Evolutionary conservation across 2,113 vertebrate species (phyloP), one percentile per base, ranked within the genome.

Genomic region (Axis porcinus): DNA sequence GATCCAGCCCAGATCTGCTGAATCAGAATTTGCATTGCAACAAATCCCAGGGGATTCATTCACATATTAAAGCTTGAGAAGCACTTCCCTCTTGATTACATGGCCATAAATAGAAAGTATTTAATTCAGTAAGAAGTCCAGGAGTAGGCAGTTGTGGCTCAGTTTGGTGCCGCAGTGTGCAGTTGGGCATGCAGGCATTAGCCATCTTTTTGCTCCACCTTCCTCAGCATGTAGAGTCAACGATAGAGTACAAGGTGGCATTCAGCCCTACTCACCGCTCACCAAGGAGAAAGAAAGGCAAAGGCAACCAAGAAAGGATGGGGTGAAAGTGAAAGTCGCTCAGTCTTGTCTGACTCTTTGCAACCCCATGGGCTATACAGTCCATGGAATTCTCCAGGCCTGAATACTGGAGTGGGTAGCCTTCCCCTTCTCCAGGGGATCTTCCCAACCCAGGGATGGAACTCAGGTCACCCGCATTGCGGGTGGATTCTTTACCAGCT

Each of bases 1-100:
- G 7, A 5, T 30, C 23, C 12, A 91, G 8, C 2, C 10, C 8
- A 94, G 21, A 92, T 14, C 33, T 87, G 52, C 9, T 10, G 27
- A 92, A 87, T 58, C n/a, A 76, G 54, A 95, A 70, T 95, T 87
- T 74, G 30, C 45, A 78, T 50, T 86, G 86, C 45, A 94, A 91
- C 58, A 90, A 57, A 91, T 87, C 8, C 36, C 55, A 83, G 50
- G 19, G 91, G 76, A 86, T 28, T 62, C 55, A 36, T 16, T 57
- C 3, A 15, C 16, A 25, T 62, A 43, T 52, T 86, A 28, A 96
- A 86, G 7, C 55, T 40, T 87, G 89, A 90, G 54, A 83, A 62
- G 3, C 14, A n/a, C 27, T 84, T 78, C 23, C 15, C 47, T 86
- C 15, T 47, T 19, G 45, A 79, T 40, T 14, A 47, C 4, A 52